A percentile compares a stretch with the other conserved stretches of the same genome.
These are phyloP conservation scores for Hybos culiciformis DNA, from an alignment of 2,888 invertebrate genomes.

Conservation along the genomic window DNA sequence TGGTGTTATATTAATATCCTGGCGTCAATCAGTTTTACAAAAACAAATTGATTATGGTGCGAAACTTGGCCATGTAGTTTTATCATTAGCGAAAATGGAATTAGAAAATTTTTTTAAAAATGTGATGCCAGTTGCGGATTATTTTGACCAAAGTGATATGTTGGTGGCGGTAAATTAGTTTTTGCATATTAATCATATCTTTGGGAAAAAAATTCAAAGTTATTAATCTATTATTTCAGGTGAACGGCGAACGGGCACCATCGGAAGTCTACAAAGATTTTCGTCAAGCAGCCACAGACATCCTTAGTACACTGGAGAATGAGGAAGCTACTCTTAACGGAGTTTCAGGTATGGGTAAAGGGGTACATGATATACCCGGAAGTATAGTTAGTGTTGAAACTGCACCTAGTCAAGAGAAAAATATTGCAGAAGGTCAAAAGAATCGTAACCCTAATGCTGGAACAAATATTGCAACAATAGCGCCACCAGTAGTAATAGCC, in stretches of 20 bases:
- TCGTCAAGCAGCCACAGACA: slow-evolving; percentile 60
- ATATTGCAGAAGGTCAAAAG: slow-evolving; percentile 20
- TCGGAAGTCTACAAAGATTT: slow-evolving; percentile 79
- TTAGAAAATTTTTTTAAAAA: slow-evolving; percentile 76
- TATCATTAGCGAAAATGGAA: slow-evolving; percentile 76
- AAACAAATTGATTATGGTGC: slow-evolving; percentile 84
- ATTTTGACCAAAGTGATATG: slow-evolving; percentile 78
- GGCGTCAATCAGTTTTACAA: slow-evolving; percentile 74
- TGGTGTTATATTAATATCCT: slow-evolving; percentile 72
- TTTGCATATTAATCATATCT: background rate
- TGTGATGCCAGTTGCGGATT: slow-evolving; percentile 82
- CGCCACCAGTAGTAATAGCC: slow-evolving; percentile 27
- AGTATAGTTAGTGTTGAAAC: slow-evolving; percentile 48
- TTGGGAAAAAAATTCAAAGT: background rate
- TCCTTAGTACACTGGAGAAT: slow-evolving; percentile 56
- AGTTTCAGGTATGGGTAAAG: slow-evolving; percentile 44
- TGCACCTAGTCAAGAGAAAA: slow-evolving; percentile 39
- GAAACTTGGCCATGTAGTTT: slow-evolving; percentile 65
- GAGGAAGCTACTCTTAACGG: slow-evolving; percentile 47
- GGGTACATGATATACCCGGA: slow-evolving; percentile 44
- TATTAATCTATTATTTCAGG: slow-evolving; percentile 37
- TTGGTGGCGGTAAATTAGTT: slow-evolving; percentile 43
- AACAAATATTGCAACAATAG: slow-evolving; percentile 15
- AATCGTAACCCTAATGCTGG: background rate
- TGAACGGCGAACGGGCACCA: slow-evolving; percentile 78